phyloP scores from a whole-genome alignment of 2,113 vertebrate genomes.

The Malurus cyaneus region DNA sequence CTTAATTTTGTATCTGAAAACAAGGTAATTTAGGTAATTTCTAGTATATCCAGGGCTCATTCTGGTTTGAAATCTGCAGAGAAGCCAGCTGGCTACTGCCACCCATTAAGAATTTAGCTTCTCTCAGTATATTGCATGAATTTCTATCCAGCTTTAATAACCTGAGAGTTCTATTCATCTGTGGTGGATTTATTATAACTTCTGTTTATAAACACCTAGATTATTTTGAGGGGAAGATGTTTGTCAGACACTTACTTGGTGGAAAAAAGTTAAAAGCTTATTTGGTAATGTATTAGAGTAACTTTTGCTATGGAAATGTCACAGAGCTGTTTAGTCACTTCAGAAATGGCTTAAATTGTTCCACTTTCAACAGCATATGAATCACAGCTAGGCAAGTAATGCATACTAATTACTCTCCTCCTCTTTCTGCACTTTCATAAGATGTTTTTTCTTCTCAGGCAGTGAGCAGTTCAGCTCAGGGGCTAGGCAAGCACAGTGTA shows the following conservation, averaged over 20 bases:
- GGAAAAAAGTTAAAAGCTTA: neutral
- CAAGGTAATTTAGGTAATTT: neutral
- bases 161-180: neutral
- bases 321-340: neutral
- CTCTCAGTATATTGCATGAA: neutral
- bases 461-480: neutral
- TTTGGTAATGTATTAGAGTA: neutral
- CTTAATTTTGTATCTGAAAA: neutral
- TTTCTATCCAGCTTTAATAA: neutral
- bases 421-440: neutral
- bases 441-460: neutral
- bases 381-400: conserved; percentile 1
- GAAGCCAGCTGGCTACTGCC: neutral
- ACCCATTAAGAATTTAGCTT: neutral
- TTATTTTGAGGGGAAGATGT: neutral
- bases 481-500: neutral
- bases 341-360: conserved; percentile 31
- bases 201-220: neutral
- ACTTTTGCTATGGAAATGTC: neutral
- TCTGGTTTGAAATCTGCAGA: neutral
- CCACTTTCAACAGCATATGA: neutral
- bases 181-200: neutral
- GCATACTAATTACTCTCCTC: conserved; percentile 37
- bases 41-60: neutral
- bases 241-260: neutral